Conservation (phyloP, 2,113 vertebrate genomes). For the Triplophysa tibetana region DNA sequence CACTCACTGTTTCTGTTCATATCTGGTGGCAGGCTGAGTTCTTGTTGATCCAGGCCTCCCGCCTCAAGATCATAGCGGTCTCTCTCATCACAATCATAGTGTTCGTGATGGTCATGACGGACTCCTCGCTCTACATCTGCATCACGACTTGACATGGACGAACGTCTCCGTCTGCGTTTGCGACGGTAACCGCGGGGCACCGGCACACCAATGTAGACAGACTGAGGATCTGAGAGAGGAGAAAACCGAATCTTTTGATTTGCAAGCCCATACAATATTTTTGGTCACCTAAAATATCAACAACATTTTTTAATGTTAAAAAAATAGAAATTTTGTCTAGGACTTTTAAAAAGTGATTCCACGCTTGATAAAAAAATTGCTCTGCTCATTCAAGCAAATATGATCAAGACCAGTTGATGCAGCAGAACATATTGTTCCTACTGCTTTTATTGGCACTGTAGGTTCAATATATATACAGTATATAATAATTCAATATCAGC, state of each 20-base stretch:
- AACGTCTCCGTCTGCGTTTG: slow-evolving; percentile 80
- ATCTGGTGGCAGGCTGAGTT: slow-evolving; percentile 69
- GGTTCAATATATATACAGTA: neutral
- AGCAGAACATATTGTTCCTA: neutral
- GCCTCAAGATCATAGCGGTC: slow-evolving; percentile 68
- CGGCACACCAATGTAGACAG: slow-evolving; percentile 89
- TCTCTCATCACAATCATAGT: slow-evolving; percentile 66
- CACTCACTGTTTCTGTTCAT: slow-evolving; percentile 86
- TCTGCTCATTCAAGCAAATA: neutral
- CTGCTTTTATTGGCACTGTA: neutral
- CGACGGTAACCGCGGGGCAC: slow-evolving; percentile 80
- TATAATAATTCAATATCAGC: neutral
- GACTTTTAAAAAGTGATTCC: slow-evolving; percentile 30
- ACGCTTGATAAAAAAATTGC: slow-evolving; percentile 12
- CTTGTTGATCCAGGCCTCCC: slow-evolving; percentile 63
- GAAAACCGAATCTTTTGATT: neutral
- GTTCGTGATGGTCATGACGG: slow-evolving; percentile 66
- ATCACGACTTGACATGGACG: slow-evolving; percentile 71
- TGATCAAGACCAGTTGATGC: neutral
- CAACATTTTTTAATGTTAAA: neutral
- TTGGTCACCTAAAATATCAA: neutral
- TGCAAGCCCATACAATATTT: neutral
- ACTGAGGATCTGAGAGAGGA: slow-evolving; percentile 78
- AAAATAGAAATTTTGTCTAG: neutral
- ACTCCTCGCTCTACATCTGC: slow-evolving; percentile 64